Evolutionary conservation across 2,888 invertebrate genomes (phyloP).

Genomic region (Helicoverpa assulta): DNA sequence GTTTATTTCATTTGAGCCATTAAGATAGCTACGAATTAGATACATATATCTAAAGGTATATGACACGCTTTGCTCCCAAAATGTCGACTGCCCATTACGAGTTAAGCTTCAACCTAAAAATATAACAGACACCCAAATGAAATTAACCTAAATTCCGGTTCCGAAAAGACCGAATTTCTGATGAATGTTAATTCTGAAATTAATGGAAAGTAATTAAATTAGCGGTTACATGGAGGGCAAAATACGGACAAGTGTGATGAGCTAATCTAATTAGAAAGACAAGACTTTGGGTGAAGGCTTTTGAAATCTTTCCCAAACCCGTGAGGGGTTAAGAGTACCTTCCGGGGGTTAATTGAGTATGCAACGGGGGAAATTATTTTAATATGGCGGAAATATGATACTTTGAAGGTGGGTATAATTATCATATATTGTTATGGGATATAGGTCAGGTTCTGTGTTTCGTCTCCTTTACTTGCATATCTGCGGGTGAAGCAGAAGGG

Average conservation of each 20-base stretch:
- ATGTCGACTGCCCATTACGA: too few species aligned
- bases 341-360: conserved; percentile 56
- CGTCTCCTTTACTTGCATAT: too few species aligned
- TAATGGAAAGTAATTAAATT: conserved; percentile 40
- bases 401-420: background rate
- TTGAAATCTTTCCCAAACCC: conserved; percentile 66
- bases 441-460: too few species aligned
- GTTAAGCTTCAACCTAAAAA: background rate
- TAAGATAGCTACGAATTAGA: too few species aligned
- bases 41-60: too few species aligned
- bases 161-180: conserved; percentile 5
- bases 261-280: conserved; percentile 68
- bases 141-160: background rate
- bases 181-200: conserved; percentile 12
- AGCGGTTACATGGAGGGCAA: conserved; percentile 27
- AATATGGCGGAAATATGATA: conserved; percentile 2
- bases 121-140: background rate
- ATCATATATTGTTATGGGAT: too few species aligned
- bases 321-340: conserved; percentile 40
- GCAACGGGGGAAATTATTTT: conserved; percentile 35
- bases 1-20: too few species aligned
- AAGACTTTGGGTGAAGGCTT: conserved; percentile 43
- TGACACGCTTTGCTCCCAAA: too few species aligned
- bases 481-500: too few species aligned
- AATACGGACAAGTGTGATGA: conserved; percentile 51